Base-by-base conservation (phyloP, 2,113 vertebrate genomes). In the Corvus hawaiiensis region DNA sequence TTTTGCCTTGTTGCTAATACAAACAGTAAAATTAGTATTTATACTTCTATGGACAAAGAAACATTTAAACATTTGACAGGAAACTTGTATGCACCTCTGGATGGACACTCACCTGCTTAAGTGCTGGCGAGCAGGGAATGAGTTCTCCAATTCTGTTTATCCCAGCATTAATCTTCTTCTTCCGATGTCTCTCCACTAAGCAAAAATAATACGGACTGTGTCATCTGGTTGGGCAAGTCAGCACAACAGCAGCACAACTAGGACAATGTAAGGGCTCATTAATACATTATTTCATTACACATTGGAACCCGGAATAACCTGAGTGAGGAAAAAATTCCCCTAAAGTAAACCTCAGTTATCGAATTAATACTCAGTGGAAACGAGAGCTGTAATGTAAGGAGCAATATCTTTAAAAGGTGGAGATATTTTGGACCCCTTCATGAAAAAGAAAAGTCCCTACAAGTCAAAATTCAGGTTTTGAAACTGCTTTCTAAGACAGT, bases 111-210 rank as follows among this genome's bases (percentile, higher is more conserved):
- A 99, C 99, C 98, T 99, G 99, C 95, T 99, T 99, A 89, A 99
- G 98, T 39, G 99, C 99, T 94, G 99, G 99, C 78, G 99, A 99
- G 95, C 99, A 99, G 5, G 99, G 99, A 94, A 99, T 98, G 88
- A 99, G 98, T 93, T 99, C 99, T 96, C 99, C 99, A 88, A 99
- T 99, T 96, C 99, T 98, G 94, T 99, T 99, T 96, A 99, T 99
- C 59, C 99, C 99, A 84, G 99, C 98, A 97, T 99, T 99, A 89
- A 99, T 99, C 98, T 99, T 99, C 97, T 99, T 99, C 97, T 99
- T 99, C 92, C 99, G 98, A 97, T 99, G 99, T 95, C 99, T 98
- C 97, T 99, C 99, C 98, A 99, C 99, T 99, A 95, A 91, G 92
- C 7, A 97, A 91, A 96, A 79, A 82, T 14, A 96, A 37, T 16